These are phyloP conservation scores for Ramphastos sulfuratus DNA, from an alignment of 2,113 vertebrate species.

Conservation along the genomic window DNA sequence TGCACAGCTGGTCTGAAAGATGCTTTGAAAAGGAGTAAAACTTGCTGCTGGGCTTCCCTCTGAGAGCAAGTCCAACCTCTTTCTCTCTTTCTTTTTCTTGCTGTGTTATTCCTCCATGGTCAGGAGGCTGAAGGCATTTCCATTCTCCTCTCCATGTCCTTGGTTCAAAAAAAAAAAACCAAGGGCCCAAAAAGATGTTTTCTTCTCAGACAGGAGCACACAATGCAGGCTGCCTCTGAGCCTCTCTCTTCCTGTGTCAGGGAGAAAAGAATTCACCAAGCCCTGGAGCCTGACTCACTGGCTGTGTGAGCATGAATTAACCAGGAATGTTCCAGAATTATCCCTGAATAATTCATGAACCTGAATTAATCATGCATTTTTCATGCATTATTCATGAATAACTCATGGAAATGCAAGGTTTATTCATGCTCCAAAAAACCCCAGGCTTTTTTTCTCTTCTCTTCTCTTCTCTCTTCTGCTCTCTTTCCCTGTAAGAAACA, in stretches of 20 bases:
- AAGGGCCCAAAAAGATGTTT: not conserved
- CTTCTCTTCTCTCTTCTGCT: conserved; percentile 3
- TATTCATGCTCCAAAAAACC: conserved; percentile 74
- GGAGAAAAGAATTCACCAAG: conserved; percentile 47
- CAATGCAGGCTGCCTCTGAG: conserved; percentile 17
- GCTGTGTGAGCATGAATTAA: conserved; percentile 71
- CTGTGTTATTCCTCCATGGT: not conserved
- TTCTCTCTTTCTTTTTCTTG: not conserved
- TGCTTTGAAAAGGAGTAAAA: not conserved
- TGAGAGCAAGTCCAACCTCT: not conserved
- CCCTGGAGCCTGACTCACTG: conserved; percentile 60
- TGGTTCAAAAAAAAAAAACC: not conserved
- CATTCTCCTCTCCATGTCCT: not conserved
- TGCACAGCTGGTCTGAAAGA: not conserved
- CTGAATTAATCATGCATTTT: conserved; percentile 76
- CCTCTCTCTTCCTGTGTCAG: conserved; percentile 19
- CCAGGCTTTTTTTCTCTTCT: conserved; percentile 34
- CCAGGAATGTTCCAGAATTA: conserved; percentile 76
- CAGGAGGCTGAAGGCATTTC: not conserved
- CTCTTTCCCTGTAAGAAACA: conserved; percentile 47
- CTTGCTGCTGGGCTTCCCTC: not conserved
- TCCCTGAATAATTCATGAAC: conserved; percentile 76
- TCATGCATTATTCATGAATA: conserved; percentile 76
- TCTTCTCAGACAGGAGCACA: not conserved
- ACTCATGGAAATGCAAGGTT: conserved; percentile 77